Percentiles rank a stretch among this genome's conserved stretches.
Conservation (phyloP, 2,797 vertebrate genomes). For the Esox lucius region DNA sequence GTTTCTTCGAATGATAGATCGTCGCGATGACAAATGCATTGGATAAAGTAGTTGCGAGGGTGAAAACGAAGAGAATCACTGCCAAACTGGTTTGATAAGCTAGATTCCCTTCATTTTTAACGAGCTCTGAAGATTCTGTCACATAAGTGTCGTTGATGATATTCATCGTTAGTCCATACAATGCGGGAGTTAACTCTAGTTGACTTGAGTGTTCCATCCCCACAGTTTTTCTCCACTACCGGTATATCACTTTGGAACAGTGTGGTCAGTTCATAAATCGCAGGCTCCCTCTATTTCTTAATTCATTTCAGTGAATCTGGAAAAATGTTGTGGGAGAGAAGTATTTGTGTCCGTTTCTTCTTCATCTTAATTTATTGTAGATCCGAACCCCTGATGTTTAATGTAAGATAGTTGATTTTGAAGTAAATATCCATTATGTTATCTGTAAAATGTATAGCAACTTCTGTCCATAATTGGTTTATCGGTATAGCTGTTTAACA, state of each 20-base stretch:
- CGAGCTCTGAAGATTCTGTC: slow-evolving; percentile 39
- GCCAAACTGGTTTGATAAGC: slow-evolving; percentile 72
- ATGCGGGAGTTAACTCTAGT: slow-evolving; percentile 49
- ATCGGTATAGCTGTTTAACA: neutral
- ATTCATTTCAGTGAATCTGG: slow-evolving; percentile 13
- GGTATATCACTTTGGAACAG: slow-evolving; percentile 18
- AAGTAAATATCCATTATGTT: slow-evolving; percentile 6
- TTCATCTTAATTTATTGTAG: slow-evolving; percentile 8
- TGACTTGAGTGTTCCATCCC: slow-evolving; percentile 68
- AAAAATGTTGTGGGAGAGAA: slow-evolving; percentile 11
- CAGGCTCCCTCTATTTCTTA: neutral
- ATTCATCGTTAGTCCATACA: slow-evolving; percentile 52
- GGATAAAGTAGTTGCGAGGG: slow-evolving; percentile 90
- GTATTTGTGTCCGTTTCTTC: slow-evolving; percentile 14
- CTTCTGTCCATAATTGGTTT: neutral
- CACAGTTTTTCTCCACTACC: slow-evolving; percentile 43
- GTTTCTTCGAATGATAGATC: slow-evolving; percentile 92
- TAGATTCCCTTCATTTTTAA: slow-evolving; percentile 54
- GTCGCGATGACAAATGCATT: slow-evolving; percentile 96
- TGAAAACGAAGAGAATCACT: slow-evolving; percentile 82
- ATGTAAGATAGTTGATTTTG: neutral
- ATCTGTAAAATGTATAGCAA: neutral
- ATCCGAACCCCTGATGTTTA: neutral
- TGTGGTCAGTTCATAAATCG: neutral
- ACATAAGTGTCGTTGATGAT: slow-evolving; percentile 55